These are phyloP conservation scores for Lagenorhynchus albirostris DNA, from an alignment of 2,113 vertebrate genomes.

Conservation along the genomic window DNA sequence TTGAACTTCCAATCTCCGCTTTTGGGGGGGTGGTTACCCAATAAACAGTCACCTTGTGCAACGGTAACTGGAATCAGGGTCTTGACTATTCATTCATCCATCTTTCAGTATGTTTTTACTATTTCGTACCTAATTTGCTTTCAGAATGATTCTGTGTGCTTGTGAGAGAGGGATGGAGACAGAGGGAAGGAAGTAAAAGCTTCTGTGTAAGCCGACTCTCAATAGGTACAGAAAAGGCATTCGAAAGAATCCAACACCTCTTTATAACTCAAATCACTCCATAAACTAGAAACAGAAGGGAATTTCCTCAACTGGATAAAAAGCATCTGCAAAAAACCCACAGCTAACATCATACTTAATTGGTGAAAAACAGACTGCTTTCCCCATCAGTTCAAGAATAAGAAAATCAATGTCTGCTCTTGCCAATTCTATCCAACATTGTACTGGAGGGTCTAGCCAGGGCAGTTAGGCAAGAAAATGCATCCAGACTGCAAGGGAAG, in stretches of 20 bases:
- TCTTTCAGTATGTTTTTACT: neutral
- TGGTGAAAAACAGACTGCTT: neutral
- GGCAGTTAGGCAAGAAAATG: neutral
- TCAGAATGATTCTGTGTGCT: neutral
- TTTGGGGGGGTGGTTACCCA: neutral
- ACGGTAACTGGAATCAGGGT: neutral
- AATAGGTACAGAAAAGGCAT: neutral
- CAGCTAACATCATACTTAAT: neutral
- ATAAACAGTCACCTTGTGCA: neutral
- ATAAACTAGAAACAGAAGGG: neutral
- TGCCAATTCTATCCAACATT: neutral
- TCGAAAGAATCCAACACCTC: neutral
- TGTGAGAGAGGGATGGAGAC: neutral
- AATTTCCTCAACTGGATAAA: neutral
- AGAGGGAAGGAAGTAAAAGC: neutral
- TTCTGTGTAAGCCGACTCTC: neutral
- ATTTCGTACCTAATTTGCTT: neutral
- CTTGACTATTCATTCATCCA: neutral
- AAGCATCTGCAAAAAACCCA: neutral
- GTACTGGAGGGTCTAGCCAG: neutral
- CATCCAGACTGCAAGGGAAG: neutral
- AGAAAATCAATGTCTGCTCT: neutral
- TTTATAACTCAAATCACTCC: neutral
- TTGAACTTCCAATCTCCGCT: neutral
- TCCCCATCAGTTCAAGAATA: neutral